Percentiles rank a stretch among this genome's conserved stretches.
These are phyloP conservation scores for Drosophila obscura DNA, from an alignment of 1,140 invertebrate genomes.

Conservation along the genomic window DNA sequence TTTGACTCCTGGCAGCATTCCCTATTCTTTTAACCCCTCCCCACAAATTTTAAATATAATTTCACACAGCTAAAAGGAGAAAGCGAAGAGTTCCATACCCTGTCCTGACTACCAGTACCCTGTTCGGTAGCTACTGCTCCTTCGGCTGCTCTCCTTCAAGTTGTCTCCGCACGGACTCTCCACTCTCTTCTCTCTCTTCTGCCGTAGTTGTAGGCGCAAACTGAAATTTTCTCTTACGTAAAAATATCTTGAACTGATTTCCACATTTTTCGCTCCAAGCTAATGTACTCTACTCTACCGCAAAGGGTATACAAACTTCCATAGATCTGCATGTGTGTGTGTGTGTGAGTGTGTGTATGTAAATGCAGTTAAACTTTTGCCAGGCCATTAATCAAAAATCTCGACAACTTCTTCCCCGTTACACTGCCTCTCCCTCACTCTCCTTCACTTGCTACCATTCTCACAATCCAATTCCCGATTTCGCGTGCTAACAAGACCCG, in stretches of 20 bases:
- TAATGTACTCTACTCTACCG: constrained; percentile 30
- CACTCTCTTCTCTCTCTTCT: too few relatives aligned
- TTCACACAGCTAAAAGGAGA: neutral
- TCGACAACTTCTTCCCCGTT: constrained; percentile 39
- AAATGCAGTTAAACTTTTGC: constrained; percentile 37
- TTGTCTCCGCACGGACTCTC: too few relatives aligned
- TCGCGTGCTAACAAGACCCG: constrained; percentile 74
- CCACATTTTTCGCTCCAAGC: constrained; percentile 14
- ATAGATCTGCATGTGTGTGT: constrained; percentile 23
- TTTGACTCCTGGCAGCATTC: neutral
- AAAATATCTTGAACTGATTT: too few relatives aligned
- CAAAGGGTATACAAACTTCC: constrained; percentile 19
- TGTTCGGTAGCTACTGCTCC: too few relatives aligned
- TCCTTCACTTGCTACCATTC: neutral
- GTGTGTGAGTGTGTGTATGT: constrained; percentile 15
- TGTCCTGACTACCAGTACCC: too few relatives aligned
- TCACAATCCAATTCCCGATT: constrained; percentile 39
- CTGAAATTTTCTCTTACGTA: too few relatives aligned
- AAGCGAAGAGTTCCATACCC: neutral
- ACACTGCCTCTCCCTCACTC: neutral
- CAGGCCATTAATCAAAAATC: constrained; percentile 72
- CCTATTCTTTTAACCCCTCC: neutral
- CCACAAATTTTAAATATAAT: constrained; percentile 37
- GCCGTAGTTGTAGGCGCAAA: too few relatives aligned
- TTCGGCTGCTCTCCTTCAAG: too few relatives aligned